Base-by-base conservation (phyloP, 2,797 vertebrate species). In the Melanotaenia pygmaea region DNA sequence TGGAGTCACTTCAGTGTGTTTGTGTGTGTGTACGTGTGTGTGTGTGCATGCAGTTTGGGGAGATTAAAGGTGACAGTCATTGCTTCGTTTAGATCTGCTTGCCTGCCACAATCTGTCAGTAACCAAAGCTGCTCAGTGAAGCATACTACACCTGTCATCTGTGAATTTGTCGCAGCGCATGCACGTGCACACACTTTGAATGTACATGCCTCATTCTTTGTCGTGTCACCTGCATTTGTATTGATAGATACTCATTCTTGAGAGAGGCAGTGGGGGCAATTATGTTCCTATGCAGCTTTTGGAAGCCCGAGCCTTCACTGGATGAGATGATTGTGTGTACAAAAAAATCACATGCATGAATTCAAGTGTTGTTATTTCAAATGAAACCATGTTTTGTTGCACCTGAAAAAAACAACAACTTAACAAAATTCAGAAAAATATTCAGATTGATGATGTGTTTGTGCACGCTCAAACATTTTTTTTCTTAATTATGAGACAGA, bases 41-140 rank as follows among this genome's bases (percentile, higher is more conserved):
- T 58, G 64, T 51, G 8, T 71, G 70, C 7, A 14, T 79, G 66
- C 79, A 81, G 73, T 79, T 85, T 82, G 82, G 64, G 74, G 79
- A 90, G 91, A 93, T 94, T 93, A 93, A 89, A 91, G 89, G 86
- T 88, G 91, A 92, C 93, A 92, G 79, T 91, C 79, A 65, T 89
- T 79, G 78, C 86, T 93, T 92, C 89, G 87, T 86, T 88, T 73
- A 81, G 87, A 88, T 90, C 86, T 86, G 83, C 89, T 91, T 82
- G 90, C 90, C 88, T 95, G 93, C 92, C 93, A 92, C 85, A 91
- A 75, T 88, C 85, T 89, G 91, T 93, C 89, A 86, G 87, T 85
- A 92, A 91, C 78, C 79, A 92, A 85, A 89, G 85, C 84, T 82
- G 90, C 80, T 89, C 90, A 75, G 34, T 80, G 86, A 90, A 77